phyloP scores from a whole-genome alignment of 2,888 invertebrate species.

The Oscheius myriophilus region DNA sequence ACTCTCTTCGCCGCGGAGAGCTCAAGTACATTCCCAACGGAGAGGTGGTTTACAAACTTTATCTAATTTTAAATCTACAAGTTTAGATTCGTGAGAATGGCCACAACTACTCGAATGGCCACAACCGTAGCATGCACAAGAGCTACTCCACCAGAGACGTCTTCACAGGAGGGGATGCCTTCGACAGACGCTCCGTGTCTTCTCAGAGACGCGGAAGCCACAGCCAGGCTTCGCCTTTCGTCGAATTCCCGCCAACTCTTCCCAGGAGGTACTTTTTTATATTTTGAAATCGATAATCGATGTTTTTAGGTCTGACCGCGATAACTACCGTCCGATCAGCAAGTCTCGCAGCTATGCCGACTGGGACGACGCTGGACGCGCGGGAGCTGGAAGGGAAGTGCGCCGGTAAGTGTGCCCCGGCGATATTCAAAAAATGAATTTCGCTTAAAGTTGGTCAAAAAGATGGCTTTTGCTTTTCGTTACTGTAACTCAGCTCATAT shows the following conservation, averaged over 20 bases:
- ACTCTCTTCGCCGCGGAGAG: conserved; percentile 67
- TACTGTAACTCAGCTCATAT: no score
- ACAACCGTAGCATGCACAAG: conserved; percentile 60
- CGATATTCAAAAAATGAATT: no score
- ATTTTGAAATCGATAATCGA: neutral
- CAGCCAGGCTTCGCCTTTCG: conserved; percentile 58
- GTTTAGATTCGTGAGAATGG: conserved; percentile 18
- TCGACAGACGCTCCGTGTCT: conserved; percentile 51
- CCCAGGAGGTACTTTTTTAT: conserved; percentile 44
- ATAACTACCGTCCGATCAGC: conserved; percentile 54
- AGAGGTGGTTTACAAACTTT: conserved; percentile 46
- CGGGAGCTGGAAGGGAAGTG: conserved; percentile 42
- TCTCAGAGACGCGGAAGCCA: conserved; percentile 55
- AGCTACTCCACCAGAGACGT: conserved; percentile 68
- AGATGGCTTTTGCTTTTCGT: no score
- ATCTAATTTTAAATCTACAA: neutral
- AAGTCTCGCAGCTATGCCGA: conserved; percentile 69
- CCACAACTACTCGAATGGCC: neutral
- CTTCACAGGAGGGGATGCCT: conserved; percentile 53
- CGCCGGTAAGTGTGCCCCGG: neutral
- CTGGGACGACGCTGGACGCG: conserved; percentile 65
- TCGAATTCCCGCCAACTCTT: conserved; percentile 70
- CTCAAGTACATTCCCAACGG: conserved; percentile 69
- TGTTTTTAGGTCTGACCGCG: conserved; percentile 28
- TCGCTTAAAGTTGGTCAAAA: no score